These are phyloP conservation scores for Pardosa pseudoannulata DNA, from an alignment of 2,888 invertebrate species.

Conservation along the genomic window DNA sequence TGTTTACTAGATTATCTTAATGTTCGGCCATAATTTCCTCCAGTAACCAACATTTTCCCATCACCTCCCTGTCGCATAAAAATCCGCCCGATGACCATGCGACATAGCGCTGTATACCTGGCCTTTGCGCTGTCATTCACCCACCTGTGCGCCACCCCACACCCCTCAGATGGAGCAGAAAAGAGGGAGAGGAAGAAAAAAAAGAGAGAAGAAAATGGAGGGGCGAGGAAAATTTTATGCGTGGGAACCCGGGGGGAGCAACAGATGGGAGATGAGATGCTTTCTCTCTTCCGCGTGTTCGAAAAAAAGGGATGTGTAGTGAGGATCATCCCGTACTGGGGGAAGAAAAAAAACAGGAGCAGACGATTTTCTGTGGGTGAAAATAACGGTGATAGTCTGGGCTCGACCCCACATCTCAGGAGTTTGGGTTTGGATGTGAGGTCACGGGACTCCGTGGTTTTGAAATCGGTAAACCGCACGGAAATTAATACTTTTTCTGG, in stretches of 20 bases:
- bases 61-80: neutral
- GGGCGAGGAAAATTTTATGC: conserved; percentile 28
- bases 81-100: neutral
- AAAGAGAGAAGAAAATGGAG: neutral
- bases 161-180: neutral
- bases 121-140: conserved; percentile 41
- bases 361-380: neutral
- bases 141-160: conserved; percentile 42
- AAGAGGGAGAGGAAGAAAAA: no score
- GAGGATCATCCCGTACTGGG: no score
- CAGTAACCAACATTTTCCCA: neutral
- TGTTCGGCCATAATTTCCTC: neutral
- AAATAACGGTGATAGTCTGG: neutral
- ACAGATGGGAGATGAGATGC: conserved; percentile 61
- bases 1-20: no score
- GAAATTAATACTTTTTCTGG: no score
- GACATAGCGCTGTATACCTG: neutral
- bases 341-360: neutral
- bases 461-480: no score
- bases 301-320: neutral
- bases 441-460: no score
- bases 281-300: neutral
- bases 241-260: conserved; percentile 15
- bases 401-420: neutral
- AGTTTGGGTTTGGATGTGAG: neutral